A percentile compares a stretch with the other conserved stretches of the same genome.
Evolutionary conservation across 2,888 invertebrate genomes (phyloP).

Genomic region (Drosophila meridionalis): DNA sequence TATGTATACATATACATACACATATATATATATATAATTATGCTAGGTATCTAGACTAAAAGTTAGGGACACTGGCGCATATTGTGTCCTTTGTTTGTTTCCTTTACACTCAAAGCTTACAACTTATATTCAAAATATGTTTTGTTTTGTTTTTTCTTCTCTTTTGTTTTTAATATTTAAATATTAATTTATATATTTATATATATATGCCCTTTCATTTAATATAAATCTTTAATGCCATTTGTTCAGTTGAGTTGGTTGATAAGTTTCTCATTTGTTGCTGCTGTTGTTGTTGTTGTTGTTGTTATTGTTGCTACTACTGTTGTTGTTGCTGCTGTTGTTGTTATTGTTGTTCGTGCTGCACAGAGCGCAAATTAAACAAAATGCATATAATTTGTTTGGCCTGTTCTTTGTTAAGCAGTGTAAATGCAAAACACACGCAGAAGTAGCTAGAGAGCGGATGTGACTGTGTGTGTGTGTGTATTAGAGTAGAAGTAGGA

Average conservation of each 20-base stretch:
- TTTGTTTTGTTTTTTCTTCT: constrained; percentile 3
- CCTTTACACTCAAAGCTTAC: constrained; percentile 60
- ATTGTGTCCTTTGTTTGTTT: constrained; percentile 58
- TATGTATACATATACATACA: not conserved
- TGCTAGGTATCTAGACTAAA: constrained; percentile 61
- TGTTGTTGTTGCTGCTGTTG: constrained; percentile 5
- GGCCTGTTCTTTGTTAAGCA: constrained; percentile 35
- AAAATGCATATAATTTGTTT: constrained; percentile 39
- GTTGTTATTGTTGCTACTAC: not conserved
- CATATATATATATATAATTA: constrained; percentile 25
- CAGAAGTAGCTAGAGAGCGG: constrained; percentile 15
- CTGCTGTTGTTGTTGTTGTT: not conserved
- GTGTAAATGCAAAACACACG: constrained; percentile 49
- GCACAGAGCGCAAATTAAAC: constrained; percentile 15
- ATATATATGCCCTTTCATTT: constrained; percentile 48
- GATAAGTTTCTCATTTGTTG: constrained; percentile 33
- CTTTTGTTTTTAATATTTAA: constrained; percentile 50
- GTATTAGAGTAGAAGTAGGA: not conserved
- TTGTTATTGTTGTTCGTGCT: constrained; percentile 6
- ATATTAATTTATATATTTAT: constrained; percentile 37
- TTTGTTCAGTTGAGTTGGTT: constrained; percentile 62
- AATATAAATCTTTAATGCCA: constrained; percentile 60
- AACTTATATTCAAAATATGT: constrained; percentile 54
- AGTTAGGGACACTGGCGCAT: constrained; percentile 72
- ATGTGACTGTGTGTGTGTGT: not conserved